A percentile compares a stretch with the other conserved stretches of the same genome.
These are phyloP conservation scores for Zonitis immaculata DNA, from an alignment of 2,888 invertebrate genomes.

Conservation along the genomic window DNA sequence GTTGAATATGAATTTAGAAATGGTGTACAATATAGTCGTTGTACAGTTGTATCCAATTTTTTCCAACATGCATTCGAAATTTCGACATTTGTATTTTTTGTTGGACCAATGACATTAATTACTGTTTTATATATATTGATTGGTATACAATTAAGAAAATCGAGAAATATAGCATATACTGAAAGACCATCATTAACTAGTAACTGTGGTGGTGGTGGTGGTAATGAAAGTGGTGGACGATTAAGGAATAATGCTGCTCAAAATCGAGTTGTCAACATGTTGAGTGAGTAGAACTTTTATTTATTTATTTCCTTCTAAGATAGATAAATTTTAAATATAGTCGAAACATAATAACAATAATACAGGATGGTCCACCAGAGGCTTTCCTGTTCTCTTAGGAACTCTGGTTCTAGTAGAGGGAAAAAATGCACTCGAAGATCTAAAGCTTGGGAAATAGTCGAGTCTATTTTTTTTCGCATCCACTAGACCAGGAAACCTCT, in stretches of 20 bases:
- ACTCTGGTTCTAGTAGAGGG: too few relatives aligned
- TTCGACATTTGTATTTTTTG: constrained; percentile 77
- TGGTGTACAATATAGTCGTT: constrained; percentile 28
- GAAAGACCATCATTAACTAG: constrained; percentile 39
- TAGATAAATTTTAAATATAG: too few relatives aligned
- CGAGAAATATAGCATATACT: constrained; percentile 50
- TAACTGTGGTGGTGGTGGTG: constrained; percentile 15
- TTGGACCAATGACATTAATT: constrained; percentile 81
- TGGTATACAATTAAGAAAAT: constrained; percentile 65
- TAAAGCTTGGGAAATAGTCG: too few relatives aligned
- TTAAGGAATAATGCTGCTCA: constrained; percentile 39
- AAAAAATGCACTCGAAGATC: too few relatives aligned
- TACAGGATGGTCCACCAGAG: too few relatives aligned
- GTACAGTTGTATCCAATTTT: constrained; percentile 50
- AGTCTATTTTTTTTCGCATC: too few relatives aligned
- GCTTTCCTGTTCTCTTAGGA: too few relatives aligned
- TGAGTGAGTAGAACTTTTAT: constrained; percentile 58
- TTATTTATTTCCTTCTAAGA: too few relatives aligned
- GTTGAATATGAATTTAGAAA: constrained; percentile 21
- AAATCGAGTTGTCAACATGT: constrained; percentile 70
- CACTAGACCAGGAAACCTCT: too few relatives aligned
- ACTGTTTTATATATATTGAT: constrained; percentile 75
- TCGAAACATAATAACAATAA: too few relatives aligned
- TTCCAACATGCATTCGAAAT: constrained; percentile 71
- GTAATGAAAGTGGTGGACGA: constrained; percentile 17